Evolutionary conservation across 2,888 invertebrate genomes (phyloP), one percentile per base, ranked within the genome.

Genomic region (Leucoptera coffeella): DNA sequence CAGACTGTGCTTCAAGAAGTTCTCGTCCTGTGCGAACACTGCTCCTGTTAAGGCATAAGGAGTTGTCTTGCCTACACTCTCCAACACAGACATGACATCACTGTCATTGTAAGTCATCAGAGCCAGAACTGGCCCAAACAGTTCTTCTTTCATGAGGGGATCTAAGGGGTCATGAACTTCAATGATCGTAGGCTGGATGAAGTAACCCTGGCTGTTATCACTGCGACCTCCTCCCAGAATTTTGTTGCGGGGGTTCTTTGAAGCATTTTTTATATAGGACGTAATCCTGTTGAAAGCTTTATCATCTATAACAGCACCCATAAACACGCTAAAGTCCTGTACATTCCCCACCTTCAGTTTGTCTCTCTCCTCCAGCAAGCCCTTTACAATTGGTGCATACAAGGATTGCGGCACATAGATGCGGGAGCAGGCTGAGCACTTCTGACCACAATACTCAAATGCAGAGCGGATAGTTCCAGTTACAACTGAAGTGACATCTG

Each of bases 391-490:
- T 61, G 82, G 42, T 13, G 56, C 53, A 88, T 91, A 93, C 25
- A 94, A 53, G 3, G 93, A 93, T 48, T 85, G 78, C 1, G 99
- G 95, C 26, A 95, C 83, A 60, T 95, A 99, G 74, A 95, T 81
- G 44, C 99, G 78, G n/a, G 95, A 93, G 51, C 94, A 94, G 1
- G 99, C 99, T 2, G 96, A 97, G 60, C 99, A 99, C 56, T 99
- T 99, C 53, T 99, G 99, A 2, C 97, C 97, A 45, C 85, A 86
- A 56, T 82, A 99, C 65, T 99, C 99, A 58, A 95, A 99, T 2
- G 96, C 83, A 23, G 94, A 86, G 33, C 89, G 78, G 35, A 96
- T 85, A 0, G 95, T 92, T 14, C 81, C 78, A 14, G 80, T 78
- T 2, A 92, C 80, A 3, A 95, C 95, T 6, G 85, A 76, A 12